These are phyloP conservation scores for Megalonaias nervosa DNA, from an alignment of 1,140 invertebrate species.

Conservation along the genomic window DNA sequence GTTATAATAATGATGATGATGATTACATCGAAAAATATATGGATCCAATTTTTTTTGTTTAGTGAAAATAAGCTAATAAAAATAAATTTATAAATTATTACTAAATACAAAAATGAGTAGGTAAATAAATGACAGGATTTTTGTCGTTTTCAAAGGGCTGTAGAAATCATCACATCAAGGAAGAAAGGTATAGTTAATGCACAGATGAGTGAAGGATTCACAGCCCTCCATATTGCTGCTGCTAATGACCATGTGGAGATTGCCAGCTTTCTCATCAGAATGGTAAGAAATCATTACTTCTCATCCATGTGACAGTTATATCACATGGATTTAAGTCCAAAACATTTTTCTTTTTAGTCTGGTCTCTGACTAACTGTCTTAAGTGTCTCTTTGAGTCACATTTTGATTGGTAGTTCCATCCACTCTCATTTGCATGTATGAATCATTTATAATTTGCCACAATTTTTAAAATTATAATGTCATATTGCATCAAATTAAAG, in stretches of 20 bases:
- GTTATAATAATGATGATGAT: too few relatives aligned
- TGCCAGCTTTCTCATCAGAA: constrained; percentile 39
- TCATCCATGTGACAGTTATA: neutral
- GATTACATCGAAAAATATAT: too few relatives aligned
- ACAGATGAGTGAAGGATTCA: constrained; percentile 41
- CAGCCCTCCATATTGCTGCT: constrained; percentile 53
- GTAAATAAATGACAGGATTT: neutral
- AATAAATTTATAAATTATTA: too few relatives aligned
- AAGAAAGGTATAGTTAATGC: constrained; percentile 26
- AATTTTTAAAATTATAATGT: too few relatives aligned
- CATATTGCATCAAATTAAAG: too few relatives aligned
- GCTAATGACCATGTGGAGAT: constrained; percentile 53
- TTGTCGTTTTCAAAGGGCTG: constrained; percentile 19
- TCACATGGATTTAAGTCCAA: neutral
- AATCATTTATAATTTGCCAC: neutral
- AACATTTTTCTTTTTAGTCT: neutral
- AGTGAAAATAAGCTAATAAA: too few relatives aligned
- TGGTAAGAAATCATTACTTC: neutral
- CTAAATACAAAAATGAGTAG: too few relatives aligned
- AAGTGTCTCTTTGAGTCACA: neutral
- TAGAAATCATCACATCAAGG: constrained; percentile 29
- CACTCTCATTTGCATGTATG: neutral
- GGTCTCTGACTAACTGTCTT: neutral
- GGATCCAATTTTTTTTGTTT: too few relatives aligned
- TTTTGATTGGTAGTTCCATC: neutral